Percentiles rank a stretch among this genome's conserved stretches.
phyloP scores from a whole-genome alignment of 2,113 vertebrate genomes.

The Puffinus mauretanicus region DNA sequence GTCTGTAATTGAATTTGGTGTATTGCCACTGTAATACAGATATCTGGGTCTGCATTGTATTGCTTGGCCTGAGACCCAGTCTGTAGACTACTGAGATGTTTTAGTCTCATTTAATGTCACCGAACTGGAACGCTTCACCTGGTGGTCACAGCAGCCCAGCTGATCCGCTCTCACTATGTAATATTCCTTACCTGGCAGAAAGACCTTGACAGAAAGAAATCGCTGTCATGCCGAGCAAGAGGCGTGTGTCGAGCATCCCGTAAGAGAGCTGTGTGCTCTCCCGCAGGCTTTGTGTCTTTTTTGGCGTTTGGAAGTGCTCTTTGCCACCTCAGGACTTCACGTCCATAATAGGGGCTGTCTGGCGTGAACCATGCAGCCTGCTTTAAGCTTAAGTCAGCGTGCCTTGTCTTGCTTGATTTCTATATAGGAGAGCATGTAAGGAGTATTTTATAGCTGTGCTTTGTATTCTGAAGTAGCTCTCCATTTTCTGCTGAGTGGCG shows the following conservation, averaged over 20 bases:
- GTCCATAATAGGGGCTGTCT: not conserved
- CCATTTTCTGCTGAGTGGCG: not conserved
- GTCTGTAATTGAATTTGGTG: not conserved
- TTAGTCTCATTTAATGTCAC: not conserved
- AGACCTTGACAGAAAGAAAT: not conserved
- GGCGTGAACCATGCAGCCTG: not conserved
- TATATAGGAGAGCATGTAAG: not conserved
- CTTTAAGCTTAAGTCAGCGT: not conserved
- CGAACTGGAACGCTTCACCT: not conserved
- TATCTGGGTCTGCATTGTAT: not conserved
- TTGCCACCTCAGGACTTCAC: not conserved
- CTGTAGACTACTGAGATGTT: not conserved
- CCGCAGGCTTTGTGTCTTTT: not conserved
- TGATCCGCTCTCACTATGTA: not conserved
- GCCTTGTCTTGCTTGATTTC: not conserved
- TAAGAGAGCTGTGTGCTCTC: not conserved
- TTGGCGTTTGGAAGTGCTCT: not conserved
- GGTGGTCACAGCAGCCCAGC: not conserved
- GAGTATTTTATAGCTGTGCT: not conserved
- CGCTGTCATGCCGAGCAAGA: fast-evolving
- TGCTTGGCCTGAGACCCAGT: not conserved
- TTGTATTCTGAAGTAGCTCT: not conserved
- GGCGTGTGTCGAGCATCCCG: fast-evolving
- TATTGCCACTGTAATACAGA: not conserved
- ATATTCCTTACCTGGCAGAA: not conserved